Conservation (phyloP, 2,888 invertebrate species). For the Mesorhabditis sp. region DNA sequence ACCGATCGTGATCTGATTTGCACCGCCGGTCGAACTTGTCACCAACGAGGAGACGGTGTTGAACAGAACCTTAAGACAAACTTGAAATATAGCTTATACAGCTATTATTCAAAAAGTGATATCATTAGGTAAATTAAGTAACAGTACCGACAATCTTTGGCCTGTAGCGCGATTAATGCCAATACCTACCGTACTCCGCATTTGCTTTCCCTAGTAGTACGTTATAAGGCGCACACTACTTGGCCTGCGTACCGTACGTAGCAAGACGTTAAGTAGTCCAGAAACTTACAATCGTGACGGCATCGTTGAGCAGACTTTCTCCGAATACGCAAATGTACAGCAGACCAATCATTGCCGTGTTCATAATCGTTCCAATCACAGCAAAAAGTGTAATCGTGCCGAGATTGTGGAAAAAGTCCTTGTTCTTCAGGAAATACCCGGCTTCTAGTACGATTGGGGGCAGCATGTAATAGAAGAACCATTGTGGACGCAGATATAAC, state of each 20-base stretch:
- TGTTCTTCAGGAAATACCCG: constrained; percentile 95
- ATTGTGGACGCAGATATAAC: constrained; percentile 66
- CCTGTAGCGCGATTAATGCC: neutral
- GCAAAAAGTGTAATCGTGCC: constrained; percentile 92
- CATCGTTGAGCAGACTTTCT: constrained; percentile 59
- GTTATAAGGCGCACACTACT: no score
- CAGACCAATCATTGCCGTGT: constrained; percentile 69
- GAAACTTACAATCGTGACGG: constrained; percentile 77
- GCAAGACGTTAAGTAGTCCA: no score
- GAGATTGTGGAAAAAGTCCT: constrained; percentile 89
- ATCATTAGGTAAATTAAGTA: neutral
- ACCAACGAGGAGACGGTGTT: constrained; percentile 1
- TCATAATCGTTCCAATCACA: constrained; percentile 85
- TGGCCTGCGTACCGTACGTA: no score
- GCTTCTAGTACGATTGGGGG: constrained; percentile 97
- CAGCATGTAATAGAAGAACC: constrained; percentile 93
- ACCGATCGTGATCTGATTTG: neutral
- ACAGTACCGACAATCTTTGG: neutral
- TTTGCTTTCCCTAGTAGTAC: no score
- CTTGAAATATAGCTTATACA: constrained; percentile 2
- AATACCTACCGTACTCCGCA: neutral
- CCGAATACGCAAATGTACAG: constrained; percentile 32
- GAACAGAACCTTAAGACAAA: neutral
- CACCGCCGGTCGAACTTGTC: neutral
- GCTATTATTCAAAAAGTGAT: constrained; percentile 13